A percentile compares a stretch with the other conserved stretches of the same genome.
phyloP scores from a whole-genome alignment of 1,140 invertebrate genomes.

The Monomorium pharaonis region DNA sequence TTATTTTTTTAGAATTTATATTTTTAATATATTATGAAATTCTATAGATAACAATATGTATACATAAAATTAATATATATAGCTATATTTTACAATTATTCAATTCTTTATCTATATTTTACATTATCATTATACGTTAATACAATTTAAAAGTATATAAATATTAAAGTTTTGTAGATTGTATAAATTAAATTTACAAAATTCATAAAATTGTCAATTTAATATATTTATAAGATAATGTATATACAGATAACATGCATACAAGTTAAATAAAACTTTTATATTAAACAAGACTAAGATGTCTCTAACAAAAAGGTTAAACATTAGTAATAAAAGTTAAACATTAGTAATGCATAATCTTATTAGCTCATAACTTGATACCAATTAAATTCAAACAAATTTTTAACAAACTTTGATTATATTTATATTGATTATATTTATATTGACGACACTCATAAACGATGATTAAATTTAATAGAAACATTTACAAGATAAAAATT shows the following conservation, averaged over 20 bases:
- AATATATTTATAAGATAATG: not conserved
- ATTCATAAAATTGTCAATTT: not conserved
- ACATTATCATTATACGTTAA: not conserved
- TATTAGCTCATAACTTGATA: too few relatives aligned
- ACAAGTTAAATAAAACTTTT: not conserved
- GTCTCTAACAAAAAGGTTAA: too few relatives aligned
- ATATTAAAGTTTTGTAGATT: not conserved
- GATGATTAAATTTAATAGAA: not conserved
- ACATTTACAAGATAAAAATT: not conserved
- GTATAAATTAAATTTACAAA: not conserved
- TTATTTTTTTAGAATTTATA: too few relatives aligned
- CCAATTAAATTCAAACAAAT: too few relatives aligned
- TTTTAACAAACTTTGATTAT: not conserved
- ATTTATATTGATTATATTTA: too few relatives aligned
- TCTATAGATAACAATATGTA: too few relatives aligned
- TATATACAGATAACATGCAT: not conserved
- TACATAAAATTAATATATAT: too few relatives aligned
- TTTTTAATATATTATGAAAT: too few relatives aligned
- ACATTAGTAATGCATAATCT: too few relatives aligned
- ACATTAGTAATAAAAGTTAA: too few relatives aligned
- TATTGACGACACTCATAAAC: not conserved
- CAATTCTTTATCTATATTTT: too few relatives aligned
- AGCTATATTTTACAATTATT: too few relatives aligned
- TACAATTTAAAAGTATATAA: not conserved
- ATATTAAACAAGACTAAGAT: not conserved